A percentile compares a stretch with the other conserved stretches of the same genome.
These are phyloP conservation scores for Pyrrhia umbra DNA, from an alignment of 2,888 invertebrate genomes.

Conservation along the genomic window DNA sequence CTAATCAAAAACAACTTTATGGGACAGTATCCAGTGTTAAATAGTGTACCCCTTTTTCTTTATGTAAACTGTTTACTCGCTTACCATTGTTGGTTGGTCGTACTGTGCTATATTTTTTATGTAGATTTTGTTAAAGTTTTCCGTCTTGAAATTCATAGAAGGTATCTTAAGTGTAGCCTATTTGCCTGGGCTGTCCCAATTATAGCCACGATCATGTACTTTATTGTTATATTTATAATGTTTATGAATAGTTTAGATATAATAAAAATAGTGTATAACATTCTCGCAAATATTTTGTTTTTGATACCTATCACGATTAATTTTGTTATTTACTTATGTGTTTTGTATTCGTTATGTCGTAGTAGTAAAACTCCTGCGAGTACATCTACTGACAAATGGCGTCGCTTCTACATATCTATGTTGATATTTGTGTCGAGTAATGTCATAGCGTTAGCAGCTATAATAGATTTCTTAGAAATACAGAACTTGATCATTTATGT, in stretches of 20 bases:
- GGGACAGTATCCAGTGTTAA: no score
- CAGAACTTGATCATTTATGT: neutral
- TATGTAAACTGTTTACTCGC: no score
- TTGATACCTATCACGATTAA: neutral
- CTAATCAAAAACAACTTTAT: no score
- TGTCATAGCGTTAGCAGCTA: neutral
- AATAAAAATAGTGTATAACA: no score
- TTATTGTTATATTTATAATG: neutral
- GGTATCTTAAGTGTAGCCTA: neutral
- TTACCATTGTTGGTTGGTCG: neutral
- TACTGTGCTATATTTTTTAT: constrained; percentile 4
- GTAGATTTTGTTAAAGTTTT: constrained; percentile 2
- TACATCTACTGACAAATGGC: neutral
- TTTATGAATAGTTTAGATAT: no score
- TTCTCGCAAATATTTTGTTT: no score
- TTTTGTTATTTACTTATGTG: neutral
- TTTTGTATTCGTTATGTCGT: neutral
- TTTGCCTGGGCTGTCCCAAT: constrained; percentile 12
- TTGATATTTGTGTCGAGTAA: constrained; percentile 8
- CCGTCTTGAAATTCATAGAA: neutral
- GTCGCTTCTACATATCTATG: neutral
- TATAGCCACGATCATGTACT: no score
- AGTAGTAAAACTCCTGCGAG: neutral
- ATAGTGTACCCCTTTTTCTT: no score
- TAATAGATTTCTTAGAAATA: neutral